A percentile compares a stretch with the other conserved stretches of the same genome.
These are phyloP conservation scores for Cheiracanthium punctorium DNA, from an alignment of 2,888 invertebrate genomes.

Conservation along the genomic window DNA sequence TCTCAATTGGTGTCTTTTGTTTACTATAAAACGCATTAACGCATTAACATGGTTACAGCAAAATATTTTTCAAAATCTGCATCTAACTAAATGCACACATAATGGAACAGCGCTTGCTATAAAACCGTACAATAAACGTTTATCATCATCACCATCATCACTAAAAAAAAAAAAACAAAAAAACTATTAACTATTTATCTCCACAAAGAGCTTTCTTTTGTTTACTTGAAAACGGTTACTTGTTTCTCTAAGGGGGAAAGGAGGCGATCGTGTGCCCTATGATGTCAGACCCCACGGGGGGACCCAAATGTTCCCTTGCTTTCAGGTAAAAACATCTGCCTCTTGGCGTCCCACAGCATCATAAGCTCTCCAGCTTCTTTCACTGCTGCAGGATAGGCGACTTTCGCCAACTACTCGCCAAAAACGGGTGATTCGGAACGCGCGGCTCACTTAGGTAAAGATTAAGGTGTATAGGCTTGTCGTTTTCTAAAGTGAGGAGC, in stretches of 20 bases:
- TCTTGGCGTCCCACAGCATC: conserved; percentile 17
- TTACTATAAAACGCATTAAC: too few species aligned
- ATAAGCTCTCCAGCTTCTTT: conserved; percentile 29
- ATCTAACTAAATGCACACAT: too few species aligned
- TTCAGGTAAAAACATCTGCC: conserved; percentile 50
- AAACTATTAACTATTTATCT: background rate
- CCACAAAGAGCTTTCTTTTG: conserved; percentile 23
- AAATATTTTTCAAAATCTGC: too few species aligned
- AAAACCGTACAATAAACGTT: background rate
- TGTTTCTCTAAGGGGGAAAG: conserved; percentile 32
- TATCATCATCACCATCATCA: background rate
- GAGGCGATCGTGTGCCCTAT: conserved; percentile 23
- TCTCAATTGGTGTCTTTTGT: too few species aligned
- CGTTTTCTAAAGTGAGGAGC: too few species aligned
- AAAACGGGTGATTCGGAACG: background rate
- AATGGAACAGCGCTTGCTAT: background rate
- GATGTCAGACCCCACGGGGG: conserved; percentile 18
- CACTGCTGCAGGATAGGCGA: background rate
- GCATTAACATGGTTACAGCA: too few species aligned
- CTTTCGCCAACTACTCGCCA: conserved; percentile 23
- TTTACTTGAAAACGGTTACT: conserved; percentile 54
- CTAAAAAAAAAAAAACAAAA: too few species aligned
- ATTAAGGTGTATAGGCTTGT: too few species aligned
- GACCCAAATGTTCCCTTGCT: conserved; percentile 17
- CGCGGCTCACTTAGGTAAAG: too few species aligned